Conservation (phyloP, 2,113 vertebrate species). For the Fukomys damarensis region DNA sequence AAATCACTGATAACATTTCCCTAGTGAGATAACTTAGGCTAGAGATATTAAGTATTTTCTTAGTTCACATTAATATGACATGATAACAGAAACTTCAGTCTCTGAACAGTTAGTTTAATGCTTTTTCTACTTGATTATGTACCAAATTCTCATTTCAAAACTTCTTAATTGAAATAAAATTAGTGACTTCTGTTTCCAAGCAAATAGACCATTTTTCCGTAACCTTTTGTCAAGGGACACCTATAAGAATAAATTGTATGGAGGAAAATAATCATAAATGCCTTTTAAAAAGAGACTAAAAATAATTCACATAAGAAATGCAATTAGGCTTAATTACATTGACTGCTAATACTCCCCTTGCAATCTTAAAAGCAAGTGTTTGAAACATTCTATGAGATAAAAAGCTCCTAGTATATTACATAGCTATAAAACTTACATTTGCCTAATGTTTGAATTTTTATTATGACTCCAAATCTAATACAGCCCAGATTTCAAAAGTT, state of each 20-base stretch:
- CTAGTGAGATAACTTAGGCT: background rate
- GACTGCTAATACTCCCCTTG: slow-evolving; percentile 67
- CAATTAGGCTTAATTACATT: slow-evolving; percentile 83
- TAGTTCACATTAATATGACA: slow-evolving; percentile 19
- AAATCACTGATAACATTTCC: slow-evolving; percentile 12
- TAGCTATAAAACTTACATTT: slow-evolving; percentile 76
- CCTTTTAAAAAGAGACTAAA: slow-evolving; percentile 77
- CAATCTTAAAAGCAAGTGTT: slow-evolving; percentile 76
- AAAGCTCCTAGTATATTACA: slow-evolving; percentile 60
- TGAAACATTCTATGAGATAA: slow-evolving; percentile 76
- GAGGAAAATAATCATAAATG: slow-evolving; percentile 72
- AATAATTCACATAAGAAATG: slow-evolving; percentile 83
- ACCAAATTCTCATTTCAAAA: slow-evolving; percentile 63
- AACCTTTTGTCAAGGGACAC: slow-evolving; percentile 44
- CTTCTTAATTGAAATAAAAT: slow-evolving; percentile 60
- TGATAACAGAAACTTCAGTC: slow-evolving; percentile 26
- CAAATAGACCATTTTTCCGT: slow-evolving; percentile 27
- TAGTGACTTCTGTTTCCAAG: slow-evolving; percentile 61
- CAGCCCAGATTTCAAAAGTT: slow-evolving; percentile 66
- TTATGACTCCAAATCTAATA: slow-evolving; percentile 74
- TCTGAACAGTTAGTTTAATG: slow-evolving; percentile 9
- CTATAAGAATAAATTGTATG: slow-evolving; percentile 38
- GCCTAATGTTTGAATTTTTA: slow-evolving; percentile 68
- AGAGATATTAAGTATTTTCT: slow-evolving; percentile 1
- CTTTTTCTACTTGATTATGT: slow-evolving; percentile 45